phyloP scores from a whole-genome alignment of 2,888 invertebrate genomes.

The Suillia variegata region DNA sequence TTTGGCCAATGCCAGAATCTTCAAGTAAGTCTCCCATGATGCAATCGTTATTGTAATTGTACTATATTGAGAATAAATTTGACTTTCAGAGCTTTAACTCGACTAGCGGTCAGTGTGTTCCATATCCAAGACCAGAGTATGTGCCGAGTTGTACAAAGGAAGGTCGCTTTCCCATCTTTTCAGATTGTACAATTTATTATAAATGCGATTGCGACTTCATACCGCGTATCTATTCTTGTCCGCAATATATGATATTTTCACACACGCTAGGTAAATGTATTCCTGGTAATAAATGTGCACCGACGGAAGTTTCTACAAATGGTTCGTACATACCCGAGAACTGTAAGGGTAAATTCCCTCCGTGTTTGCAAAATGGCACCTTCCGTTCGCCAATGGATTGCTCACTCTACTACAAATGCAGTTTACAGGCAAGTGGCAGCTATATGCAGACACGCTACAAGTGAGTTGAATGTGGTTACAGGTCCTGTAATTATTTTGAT shows the following conservation, averaged over 20 bases:
- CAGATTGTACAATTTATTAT: constrained; percentile 54
- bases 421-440: constrained; percentile 46
- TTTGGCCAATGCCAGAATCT: constrained; percentile 57
- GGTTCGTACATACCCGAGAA: constrained; percentile 47
- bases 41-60: neutral
- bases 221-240: constrained; percentile 52
- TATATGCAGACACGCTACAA: constrained; percentile 58
- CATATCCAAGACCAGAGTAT: constrained; percentile 39
- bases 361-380: constrained; percentile 53
- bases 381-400: constrained; percentile 59
- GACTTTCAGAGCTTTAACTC: constrained; percentile 43
- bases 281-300: constrained; percentile 44
- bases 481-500: neutral
- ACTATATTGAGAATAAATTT: neutral
- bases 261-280: constrained; percentile 49
- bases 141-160: constrained; percentile 26
- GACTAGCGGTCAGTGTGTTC: constrained; percentile 43
- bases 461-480: constrained; percentile 35
- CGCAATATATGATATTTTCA: constrained; percentile 49
- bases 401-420: constrained; percentile 60
- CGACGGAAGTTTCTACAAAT: constrained; percentile 47
- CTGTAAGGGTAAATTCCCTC: constrained; percentile 53
- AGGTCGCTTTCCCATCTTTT: constrained; percentile 57
- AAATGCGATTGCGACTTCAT: constrained; percentile 49
- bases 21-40: constrained; percentile 39